phyloP scores from a whole-genome alignment of 2,888 invertebrate genomes.

The Taenaris catops region DNA sequence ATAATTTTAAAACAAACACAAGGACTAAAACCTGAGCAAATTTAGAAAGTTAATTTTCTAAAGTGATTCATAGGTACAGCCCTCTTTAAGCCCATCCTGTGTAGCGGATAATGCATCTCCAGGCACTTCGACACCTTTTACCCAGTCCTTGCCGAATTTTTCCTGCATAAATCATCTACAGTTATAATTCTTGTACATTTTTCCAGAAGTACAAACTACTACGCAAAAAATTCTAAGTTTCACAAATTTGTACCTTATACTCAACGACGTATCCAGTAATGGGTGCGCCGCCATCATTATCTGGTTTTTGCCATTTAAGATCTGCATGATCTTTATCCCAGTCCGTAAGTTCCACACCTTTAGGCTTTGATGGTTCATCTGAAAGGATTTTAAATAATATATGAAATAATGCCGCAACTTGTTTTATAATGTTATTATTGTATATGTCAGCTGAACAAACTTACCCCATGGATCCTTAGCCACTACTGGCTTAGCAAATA shows the following conservation, averaged over 20 bases:
- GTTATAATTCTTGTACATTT: too few species aligned
- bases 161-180: conserved; percentile 69
- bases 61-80: conserved; percentile 96
- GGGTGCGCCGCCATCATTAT: conserved; percentile 96
- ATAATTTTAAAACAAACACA: too few species aligned
- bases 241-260: conserved; percentile 87
- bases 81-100: conserved; percentile 94
- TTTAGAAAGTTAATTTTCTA: too few species aligned
- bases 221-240: too few species aligned
- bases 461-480: conserved; percentile 98
- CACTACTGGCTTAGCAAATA: conserved; percentile 91
- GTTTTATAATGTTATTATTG: not conserved
- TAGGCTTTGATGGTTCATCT: conserved; percentile 97
- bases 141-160: conserved; percentile 96
- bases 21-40: too few species aligned
- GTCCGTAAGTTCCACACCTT: conserved; percentile 93
- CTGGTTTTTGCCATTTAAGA: conserved; percentile 96
- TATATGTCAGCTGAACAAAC: conserved; percentile 1
- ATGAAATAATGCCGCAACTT: too few species aligned
- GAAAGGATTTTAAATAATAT: conserved; percentile 14
- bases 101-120: conserved; percentile 89
- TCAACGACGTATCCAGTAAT: conserved; percentile 96
- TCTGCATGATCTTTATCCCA: conserved; percentile 99
- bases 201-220: too few species aligned
- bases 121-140: conserved; percentile 89